Evolutionary conservation across 2,888 invertebrate species (phyloP).

Genomic region (Sinodicranocentrus sp.): DNA sequence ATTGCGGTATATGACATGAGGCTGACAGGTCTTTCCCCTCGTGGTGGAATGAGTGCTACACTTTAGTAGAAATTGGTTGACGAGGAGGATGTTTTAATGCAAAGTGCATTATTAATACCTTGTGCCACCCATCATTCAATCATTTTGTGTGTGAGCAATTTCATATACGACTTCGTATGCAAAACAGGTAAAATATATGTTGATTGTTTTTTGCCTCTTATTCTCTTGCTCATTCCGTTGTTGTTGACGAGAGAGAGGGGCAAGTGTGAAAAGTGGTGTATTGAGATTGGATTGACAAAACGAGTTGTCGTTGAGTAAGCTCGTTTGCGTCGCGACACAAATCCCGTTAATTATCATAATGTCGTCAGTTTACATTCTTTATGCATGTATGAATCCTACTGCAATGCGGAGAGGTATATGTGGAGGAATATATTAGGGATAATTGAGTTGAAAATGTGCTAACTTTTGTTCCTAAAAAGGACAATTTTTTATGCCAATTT

Average conservation of each 20-base stretch:
- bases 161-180: not conserved
- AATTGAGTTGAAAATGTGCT: too few relatives aligned
- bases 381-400: not conserved
- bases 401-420: not conserved
- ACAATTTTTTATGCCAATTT: slow-evolving; percentile 8
- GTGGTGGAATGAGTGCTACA: too few relatives aligned
- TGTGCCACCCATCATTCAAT: slow-evolving; percentile 28
- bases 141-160: not conserved
- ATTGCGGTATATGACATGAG: too few relatives aligned
- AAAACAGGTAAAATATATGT: slow-evolving; percentile 20
- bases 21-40: too few relatives aligned
- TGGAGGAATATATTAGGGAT: too few relatives aligned
- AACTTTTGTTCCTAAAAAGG: not conserved
- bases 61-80: too few relatives aligned
- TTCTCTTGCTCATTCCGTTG: not conserved
- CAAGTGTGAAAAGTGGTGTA: slow-evolving; percentile 8
- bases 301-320: not conserved
- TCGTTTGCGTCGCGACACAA: slow-evolving; percentile 37
- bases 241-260: too few relatives aligned
- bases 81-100: too few relatives aligned
- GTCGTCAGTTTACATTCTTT: slow-evolving; percentile 39
- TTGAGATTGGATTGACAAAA: slow-evolving; percentile 8
- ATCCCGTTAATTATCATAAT: slow-evolving; percentile 56
- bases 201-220: too few relatives aligned
- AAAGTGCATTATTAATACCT: slow-evolving; percentile 15